Conservation (phyloP, 2,113 vertebrate species). For the Alexandromys fortis region DNA sequence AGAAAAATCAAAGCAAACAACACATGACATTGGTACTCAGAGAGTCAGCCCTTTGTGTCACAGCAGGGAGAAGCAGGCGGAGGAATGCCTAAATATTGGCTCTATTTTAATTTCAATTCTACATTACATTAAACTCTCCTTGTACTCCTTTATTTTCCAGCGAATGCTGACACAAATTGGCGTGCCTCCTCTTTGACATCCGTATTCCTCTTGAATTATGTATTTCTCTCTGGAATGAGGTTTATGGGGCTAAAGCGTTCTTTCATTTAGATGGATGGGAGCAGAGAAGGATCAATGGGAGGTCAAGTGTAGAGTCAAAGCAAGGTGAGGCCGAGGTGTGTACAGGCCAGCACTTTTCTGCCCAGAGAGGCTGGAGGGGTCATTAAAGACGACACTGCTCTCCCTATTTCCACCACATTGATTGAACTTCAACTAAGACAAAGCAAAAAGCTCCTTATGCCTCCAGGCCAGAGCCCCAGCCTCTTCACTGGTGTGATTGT, state of each 20-base stretch:
- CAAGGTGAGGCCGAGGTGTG: conserved; percentile 78
- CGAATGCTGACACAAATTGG: conserved; percentile 82
- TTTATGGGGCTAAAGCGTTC: conserved; percentile 78
- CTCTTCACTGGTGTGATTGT: neutral
- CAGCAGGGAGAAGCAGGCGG: conserved; percentile 69
- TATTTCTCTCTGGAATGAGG: conserved; percentile 86
- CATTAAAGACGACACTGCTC: conserved; percentile 74
- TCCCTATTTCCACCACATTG: conserved; percentile 81
- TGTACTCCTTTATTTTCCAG: conserved; percentile 82
- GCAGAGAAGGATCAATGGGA: conserved; percentile 80
- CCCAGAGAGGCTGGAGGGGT: conserved; percentile 76
- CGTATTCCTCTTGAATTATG: conserved; percentile 87
- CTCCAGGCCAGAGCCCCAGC: neutral
- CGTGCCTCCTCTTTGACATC: conserved; percentile 83
- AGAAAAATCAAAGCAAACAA: neutral
- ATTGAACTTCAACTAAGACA: conserved; percentile 79
- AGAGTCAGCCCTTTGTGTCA: conserved; percentile 65
- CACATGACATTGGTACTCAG: conserved; percentile 23
- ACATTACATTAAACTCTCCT: conserved; percentile 81
- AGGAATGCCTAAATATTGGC: conserved; percentile 78
- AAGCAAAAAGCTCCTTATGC: neutral
- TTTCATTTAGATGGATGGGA: conserved; percentile 79
- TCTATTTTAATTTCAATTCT: conserved; percentile 80
- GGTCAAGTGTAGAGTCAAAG: conserved; percentile 81
- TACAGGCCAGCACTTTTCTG: conserved; percentile 68